A percentile compares a stretch with the other conserved stretches of the same genome.
Evolutionary conservation across 2,888 invertebrate species (phyloP).

Genomic region (Iphiclides podalirius): DNA sequence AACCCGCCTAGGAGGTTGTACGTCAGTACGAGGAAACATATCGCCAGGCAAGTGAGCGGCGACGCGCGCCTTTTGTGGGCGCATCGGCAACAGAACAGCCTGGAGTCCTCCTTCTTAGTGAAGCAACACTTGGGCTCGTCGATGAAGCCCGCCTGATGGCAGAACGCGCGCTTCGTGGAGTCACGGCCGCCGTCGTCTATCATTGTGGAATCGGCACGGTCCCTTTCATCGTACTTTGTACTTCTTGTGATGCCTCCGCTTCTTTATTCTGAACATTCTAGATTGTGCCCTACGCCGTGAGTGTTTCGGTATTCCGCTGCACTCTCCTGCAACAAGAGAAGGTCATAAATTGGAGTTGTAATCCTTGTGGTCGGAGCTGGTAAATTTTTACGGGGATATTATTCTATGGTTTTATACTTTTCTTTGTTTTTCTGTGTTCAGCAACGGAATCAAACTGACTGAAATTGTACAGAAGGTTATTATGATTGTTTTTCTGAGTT

Average conservation of each 20-base stretch:
- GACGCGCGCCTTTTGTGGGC: slow-evolving; percentile 66
- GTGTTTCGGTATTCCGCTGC: slow-evolving; percentile 3
- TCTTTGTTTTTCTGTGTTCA: too few relatives aligned
- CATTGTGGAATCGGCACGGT: slow-evolving; percentile 37
- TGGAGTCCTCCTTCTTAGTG: slow-evolving; percentile 36
- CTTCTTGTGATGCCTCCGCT: slow-evolving; percentile 51
- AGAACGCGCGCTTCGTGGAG: slow-evolving; percentile 36
- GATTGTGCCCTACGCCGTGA: slow-evolving; percentile 16
- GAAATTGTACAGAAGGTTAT: too few relatives aligned
- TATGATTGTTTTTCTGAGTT: too few relatives aligned
- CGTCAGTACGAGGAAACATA: slow-evolving; percentile 91
- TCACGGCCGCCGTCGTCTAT: slow-evolving; percentile 42
- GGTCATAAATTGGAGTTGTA: neutral
- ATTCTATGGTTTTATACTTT: too few relatives aligned
- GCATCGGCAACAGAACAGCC: slow-evolving; percentile 70
- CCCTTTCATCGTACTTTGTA: slow-evolving; percentile 54
- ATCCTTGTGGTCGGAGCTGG: too few relatives aligned
- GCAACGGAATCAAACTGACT: too few relatives aligned
- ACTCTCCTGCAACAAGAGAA: slow-evolving; percentile 32
- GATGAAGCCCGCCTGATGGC: slow-evolving; percentile 30
- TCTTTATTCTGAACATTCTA: slow-evolving; percentile 48
- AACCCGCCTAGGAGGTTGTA: slow-evolving; percentile 96
- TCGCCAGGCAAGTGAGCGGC: slow-evolving; percentile 88
- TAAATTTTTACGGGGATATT: too few relatives aligned
- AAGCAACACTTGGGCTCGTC: slow-evolving; percentile 45